These are phyloP conservation scores for Rallus crepitans DNA, from an alignment of 2,797 vertebrate genomes.

Conservation along the genomic window DNA sequence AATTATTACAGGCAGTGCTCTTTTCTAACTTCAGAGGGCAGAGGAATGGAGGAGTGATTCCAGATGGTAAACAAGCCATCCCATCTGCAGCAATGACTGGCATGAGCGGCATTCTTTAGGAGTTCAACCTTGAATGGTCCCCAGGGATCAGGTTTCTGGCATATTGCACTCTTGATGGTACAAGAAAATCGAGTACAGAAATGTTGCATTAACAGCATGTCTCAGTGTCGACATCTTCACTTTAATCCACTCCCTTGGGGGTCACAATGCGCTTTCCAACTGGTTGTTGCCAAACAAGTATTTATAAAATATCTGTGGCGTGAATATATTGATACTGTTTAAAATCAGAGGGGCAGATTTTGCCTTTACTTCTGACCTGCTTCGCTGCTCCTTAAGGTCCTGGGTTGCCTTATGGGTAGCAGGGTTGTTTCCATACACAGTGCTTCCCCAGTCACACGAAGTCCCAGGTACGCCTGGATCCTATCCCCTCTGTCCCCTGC, in stretches of 20 bases:
- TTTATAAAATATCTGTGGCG: neutral
- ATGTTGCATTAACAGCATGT: neutral
- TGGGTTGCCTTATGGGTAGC: rapidly evolving
- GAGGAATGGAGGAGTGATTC: slow-evolving; percentile 37
- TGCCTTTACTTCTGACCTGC: neutral
- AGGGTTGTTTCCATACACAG: neutral
- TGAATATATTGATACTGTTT: neutral
- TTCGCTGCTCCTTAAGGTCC: neutral
- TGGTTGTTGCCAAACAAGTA: neutral
- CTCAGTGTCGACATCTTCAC: neutral
- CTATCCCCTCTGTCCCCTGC: neutral
- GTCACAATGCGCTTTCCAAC: neutral
- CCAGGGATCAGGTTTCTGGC: slow-evolving; percentile 18
- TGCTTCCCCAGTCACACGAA: neutral
- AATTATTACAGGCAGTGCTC: neutral
- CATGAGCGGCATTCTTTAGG: neutral
- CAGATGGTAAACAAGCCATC: slow-evolving; percentile 13
- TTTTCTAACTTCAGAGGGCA: slow-evolving; percentile 18
- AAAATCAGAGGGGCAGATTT: neutral
- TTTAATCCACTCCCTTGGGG: neutral
- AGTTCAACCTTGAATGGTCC: slow-evolving; percentile 13
- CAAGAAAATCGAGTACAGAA: neutral
- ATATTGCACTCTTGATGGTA: neutral
- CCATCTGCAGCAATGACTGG: slow-evolving; percentile 15
- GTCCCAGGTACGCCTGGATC: neutral